These are phyloP conservation scores for Venusia cambrica DNA, from an alignment of 2,888 invertebrate species.

Conservation along the genomic window DNA sequence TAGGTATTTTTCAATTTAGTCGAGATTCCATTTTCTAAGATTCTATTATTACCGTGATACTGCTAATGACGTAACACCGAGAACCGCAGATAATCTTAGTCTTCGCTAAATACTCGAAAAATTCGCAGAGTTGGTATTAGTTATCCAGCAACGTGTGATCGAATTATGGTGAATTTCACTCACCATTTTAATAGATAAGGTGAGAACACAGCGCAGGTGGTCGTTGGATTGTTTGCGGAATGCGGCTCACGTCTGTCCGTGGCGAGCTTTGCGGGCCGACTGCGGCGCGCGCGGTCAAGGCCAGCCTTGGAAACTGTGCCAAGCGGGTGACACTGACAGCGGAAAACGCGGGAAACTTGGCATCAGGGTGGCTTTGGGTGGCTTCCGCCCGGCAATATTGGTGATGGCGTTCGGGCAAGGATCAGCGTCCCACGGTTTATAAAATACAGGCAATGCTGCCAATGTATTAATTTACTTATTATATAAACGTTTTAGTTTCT, in stretches of 20 bases:
- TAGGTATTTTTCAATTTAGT: slow-evolving; percentile 6
- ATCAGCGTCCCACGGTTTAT: too few species aligned
- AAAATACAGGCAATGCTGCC: too few species aligned
- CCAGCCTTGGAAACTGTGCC: slow-evolving; percentile 69
- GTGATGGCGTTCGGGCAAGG: too few species aligned
- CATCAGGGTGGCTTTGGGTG: slow-evolving; percentile 9
- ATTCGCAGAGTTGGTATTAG: too few species aligned
- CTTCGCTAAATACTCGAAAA: too few species aligned
- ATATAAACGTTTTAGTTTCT: too few species aligned
- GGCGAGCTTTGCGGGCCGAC: slow-evolving; percentile 60
- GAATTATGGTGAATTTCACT: too few species aligned
- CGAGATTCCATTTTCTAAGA: slow-evolving; percentile 9
- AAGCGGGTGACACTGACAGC: slow-evolving; percentile 54
- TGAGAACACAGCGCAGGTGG: slow-evolving; percentile 46
- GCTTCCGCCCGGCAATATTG: slow-evolving; percentile 6
- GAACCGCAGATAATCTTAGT: slow-evolving; percentile 17
- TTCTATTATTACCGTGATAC: slow-evolving; percentile 26
- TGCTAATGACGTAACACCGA: slow-evolving; percentile 28
- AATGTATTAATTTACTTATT: too few species aligned
- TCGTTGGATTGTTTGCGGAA: slow-evolving; percentile 27
- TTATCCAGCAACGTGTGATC: too few species aligned
- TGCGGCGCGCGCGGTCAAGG: slow-evolving; percentile 72
- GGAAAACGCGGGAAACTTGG: slow-evolving; percentile 50
- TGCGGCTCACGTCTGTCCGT: slow-evolving; percentile 36
- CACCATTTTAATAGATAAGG: slow-evolving; percentile 64